phyloP scores from a whole-genome alignment of 1,140 invertebrate species.

The Paraescarpia echinospica region DNA sequence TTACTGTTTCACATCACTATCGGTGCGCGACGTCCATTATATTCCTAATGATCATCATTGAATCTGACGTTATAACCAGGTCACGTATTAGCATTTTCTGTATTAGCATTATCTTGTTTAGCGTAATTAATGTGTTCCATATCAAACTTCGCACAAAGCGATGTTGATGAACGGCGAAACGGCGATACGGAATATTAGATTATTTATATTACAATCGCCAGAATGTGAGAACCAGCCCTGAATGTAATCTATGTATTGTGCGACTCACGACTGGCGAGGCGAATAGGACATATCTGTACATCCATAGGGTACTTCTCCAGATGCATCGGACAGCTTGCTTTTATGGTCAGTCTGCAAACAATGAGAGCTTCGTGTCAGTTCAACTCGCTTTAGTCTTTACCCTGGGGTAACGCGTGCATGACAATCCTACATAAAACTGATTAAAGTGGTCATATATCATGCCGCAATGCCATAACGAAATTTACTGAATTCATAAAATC shows the following conservation, averaged over 20 bases:
- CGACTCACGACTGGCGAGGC: slow-evolving; percentile 91
- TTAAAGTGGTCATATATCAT: too few relatives aligned
- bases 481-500: too few relatives aligned
- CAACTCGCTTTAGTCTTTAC: neutral
- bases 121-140: neutral
- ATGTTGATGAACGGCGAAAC: neutral
- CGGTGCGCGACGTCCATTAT: too few relatives aligned
- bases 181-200: neutral
- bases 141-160: neutral
- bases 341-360: slow-evolving; percentile 80
- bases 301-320: slow-evolving; percentile 97
- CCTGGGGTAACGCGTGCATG: neutral
- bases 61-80: too few relatives aligned
- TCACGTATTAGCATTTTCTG: neutral
- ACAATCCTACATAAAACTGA: too few relatives aligned
- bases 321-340: slow-evolving; percentile 96
- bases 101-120: neutral
- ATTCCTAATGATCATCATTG: too few relatives aligned
- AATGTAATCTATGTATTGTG: neutral
- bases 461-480: neutral
- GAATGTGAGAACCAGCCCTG: neutral
- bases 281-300: slow-evolving; percentile 84
- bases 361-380: neutral
- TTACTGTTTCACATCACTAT: too few relatives aligned
- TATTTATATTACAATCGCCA: neutral